Conservation (phyloP, 2,113 vertebrate species). For the Chaetura pelagica region DNA sequence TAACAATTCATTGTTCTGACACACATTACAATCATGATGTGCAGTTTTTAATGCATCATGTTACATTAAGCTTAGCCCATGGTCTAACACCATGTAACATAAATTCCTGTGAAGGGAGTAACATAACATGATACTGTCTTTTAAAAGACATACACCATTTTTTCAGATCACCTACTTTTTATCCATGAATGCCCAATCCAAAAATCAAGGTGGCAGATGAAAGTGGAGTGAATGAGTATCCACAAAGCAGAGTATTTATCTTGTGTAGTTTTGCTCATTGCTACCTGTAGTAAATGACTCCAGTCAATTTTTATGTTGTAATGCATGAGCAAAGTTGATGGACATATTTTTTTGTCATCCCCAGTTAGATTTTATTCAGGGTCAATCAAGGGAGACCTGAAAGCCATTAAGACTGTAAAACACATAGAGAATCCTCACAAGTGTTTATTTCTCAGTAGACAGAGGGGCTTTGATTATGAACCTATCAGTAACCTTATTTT, state of each 20-base stretch:
- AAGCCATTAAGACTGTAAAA: conserved; percentile 64
- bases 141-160: conserved; percentile 78
- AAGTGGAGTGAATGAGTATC: conserved; percentile 77
- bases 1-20: conserved; percentile 79
- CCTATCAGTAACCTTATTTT: conserved; percentile 2
- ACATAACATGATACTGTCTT: conserved; percentile 76
- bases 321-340: conserved; percentile 79
- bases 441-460: conserved; percentile 65
- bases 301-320: conserved; percentile 81
- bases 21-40: conserved; percentile 68
- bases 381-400: conserved; percentile 74
- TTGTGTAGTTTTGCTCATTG: conserved; percentile 76
- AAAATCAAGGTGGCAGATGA: conserved; percentile 78
- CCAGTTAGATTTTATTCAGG: conserved; percentile 76
- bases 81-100: conserved; percentile 75
- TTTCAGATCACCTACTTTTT: conserved; percentile 80
- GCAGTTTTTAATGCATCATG: conserved; percentile 77
- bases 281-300: conserved; percentile 78
- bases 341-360: conserved; percentile 76
- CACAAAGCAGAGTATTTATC: conserved; percentile 74
- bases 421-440: conserved; percentile 35
- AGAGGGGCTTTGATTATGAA: conserved; percentile 29
- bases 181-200: conserved; percentile 79
- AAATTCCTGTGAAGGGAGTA: conserved; percentile 77
- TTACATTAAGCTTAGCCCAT: conserved; percentile 76